Evolutionary conservation across 2,888 invertebrate species (phyloP).

Genomic region (Oscheius sp.): DNA sequence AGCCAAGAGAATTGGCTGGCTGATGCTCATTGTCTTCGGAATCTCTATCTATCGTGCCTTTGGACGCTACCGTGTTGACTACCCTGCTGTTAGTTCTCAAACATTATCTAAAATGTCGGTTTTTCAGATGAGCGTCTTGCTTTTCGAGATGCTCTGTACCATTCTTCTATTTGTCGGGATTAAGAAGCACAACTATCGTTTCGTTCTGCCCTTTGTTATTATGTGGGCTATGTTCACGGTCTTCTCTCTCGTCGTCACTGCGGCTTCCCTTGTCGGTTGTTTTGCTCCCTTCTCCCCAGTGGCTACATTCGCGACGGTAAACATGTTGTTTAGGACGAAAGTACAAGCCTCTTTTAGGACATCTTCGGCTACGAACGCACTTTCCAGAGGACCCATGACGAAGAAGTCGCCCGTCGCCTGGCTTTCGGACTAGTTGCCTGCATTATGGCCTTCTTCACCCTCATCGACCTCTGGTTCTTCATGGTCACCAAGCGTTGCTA

Average conservation of each 20-base stretch:
- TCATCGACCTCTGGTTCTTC: too few species aligned
- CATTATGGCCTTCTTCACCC: not conserved
- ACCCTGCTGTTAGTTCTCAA: not conserved
- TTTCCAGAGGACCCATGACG: slow-evolving; percentile 2
- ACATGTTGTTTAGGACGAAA: not conserved
- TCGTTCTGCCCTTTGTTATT: too few species aligned
- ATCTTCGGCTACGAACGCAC: slow-evolving; percentile 4
- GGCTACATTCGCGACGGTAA: slow-evolving; percentile 4
- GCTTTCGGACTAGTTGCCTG: not conserved
- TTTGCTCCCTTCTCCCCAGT: slow-evolving; percentile 11
- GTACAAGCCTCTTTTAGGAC: not conserved
- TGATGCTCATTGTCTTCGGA: not conserved
- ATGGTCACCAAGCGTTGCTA: too few species aligned
- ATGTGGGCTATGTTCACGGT: too few species aligned
- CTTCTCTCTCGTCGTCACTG: not conserved
- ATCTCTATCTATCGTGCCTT: slow-evolving; percentile 5
- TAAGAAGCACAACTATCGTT: too few species aligned
- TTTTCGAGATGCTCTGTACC: too few species aligned
- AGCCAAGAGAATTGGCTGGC: slow-evolving; percentile 9
- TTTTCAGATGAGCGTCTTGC: too few species aligned
- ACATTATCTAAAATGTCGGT: too few species aligned
- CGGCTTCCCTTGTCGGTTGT: not conserved
- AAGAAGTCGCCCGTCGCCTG: not conserved
- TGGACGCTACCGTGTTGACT: slow-evolving; percentile 6
- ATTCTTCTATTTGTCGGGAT: too few species aligned